A percentile compares a stretch with the other conserved stretches of the same genome.
Conservation (phyloP, 2,888 invertebrate species). For the Orchestes rusci region DNA sequence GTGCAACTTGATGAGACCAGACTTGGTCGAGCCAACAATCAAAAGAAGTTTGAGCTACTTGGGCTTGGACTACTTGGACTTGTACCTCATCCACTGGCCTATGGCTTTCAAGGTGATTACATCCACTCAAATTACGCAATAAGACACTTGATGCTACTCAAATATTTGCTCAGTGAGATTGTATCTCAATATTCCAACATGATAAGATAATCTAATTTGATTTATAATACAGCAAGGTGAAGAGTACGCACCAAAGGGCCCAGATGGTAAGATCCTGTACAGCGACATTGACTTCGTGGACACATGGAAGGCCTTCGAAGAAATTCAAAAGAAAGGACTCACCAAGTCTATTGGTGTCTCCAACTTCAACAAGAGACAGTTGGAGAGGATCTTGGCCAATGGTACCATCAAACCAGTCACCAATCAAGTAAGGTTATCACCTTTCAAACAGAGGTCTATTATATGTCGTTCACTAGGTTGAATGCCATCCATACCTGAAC, state of each 20-base stretch:
- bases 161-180: too few species aligned
- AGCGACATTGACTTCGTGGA: slow-evolving; percentile 60
- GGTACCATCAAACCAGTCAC: slow-evolving; percentile 51
- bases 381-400: slow-evolving; percentile 53
- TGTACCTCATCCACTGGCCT: slow-evolving; percentile 90
- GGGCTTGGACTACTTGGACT: slow-evolving; percentile 68
- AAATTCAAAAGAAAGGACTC: slow-evolving; percentile 53
- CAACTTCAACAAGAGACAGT: slow-evolving; percentile 67
- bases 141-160: too few species aligned
- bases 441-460: too few species aligned
- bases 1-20: slow-evolving; percentile 74
- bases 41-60: slow-evolving; percentile 61
- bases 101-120: slow-evolving; percentile 63
- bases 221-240: slow-evolving; percentile 56
- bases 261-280: slow-evolving; percentile 48
- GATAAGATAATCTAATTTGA: too few species aligned
- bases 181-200: too few species aligned
- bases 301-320: slow-evolving; percentile 65
- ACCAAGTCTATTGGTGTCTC: slow-evolving; percentile 65
- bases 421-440: slow-evolving; percentile 17
- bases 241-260: slow-evolving; percentile 56
- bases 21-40: slow-evolving; percentile 63
- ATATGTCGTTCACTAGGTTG: slow-evolving; percentile 45
- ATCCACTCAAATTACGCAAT: too few species aligned
- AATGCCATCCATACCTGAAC: slow-evolving; percentile 57